Conservation (phyloP, 53 echinoderm and acorn worm species). For the Holothuria leucospilota region DNA sequence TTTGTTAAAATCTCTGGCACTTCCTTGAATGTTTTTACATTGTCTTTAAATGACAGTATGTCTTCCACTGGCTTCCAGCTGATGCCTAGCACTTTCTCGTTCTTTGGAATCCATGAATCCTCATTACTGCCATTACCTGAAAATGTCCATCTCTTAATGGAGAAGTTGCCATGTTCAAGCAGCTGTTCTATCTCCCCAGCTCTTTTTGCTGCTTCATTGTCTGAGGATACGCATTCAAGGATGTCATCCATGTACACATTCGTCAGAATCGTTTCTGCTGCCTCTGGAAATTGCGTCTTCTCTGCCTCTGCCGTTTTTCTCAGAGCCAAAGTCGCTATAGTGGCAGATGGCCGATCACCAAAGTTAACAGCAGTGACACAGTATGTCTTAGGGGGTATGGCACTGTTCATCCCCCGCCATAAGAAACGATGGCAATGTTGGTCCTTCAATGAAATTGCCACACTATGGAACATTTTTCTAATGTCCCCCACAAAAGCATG, state of each 20-base stretch:
- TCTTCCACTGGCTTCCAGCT: conserved; percentile 52
- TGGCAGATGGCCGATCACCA: conserved; percentile 67
- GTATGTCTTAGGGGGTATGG: conserved; percentile 46
- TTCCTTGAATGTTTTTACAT: conserved; percentile 26
- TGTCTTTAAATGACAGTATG: conserved; percentile 33
- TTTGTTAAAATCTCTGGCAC: conserved; percentile 53
- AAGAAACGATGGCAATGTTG: conserved; percentile 59
- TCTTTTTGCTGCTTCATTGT: conserved; percentile 16
- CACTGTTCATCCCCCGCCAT: conserved; percentile 47
- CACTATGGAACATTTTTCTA: conserved; percentile 57
- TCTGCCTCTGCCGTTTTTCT: conserved; percentile 59
- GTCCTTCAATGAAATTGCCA: conserved; percentile 36
- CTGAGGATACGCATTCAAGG: conserved; percentile 46
- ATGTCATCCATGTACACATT: conserved; percentile 67
- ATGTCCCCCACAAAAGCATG: conserved; percentile 51
- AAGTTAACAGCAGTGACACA: conserved; percentile 64
- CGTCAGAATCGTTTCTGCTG: conserved; percentile 48
- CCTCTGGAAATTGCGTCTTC: conserved; percentile 17
- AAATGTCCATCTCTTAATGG: conserved; percentile 55
- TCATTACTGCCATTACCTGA: conserved; percentile 22
- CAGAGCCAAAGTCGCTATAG: conserved; percentile 59
- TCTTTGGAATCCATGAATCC: conserved; percentile 36
- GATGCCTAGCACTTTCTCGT: conserved; percentile 61
- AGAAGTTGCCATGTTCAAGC: conserved; percentile 58
- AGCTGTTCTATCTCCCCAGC: conserved; percentile 46